Evolutionary conservation across 2,797 vertebrate species (phyloP).

Genomic region (Spatula versicolor): DNA sequence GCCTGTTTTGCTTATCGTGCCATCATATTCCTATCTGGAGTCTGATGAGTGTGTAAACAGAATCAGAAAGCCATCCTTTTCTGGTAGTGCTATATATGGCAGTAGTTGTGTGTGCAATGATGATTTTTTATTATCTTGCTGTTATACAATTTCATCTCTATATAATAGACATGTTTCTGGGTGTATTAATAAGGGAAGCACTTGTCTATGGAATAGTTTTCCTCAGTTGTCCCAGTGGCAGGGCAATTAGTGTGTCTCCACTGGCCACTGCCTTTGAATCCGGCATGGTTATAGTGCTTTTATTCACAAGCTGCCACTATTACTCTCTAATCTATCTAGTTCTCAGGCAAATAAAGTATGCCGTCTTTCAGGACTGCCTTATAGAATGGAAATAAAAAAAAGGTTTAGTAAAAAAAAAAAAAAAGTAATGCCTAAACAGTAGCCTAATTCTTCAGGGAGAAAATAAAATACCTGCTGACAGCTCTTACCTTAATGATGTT

Average conservation of each 20-base stretch:
- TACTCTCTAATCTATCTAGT: slow-evolving; percentile 19
- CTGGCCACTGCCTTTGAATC: background rate
- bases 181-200: background rate
- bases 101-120: background rate
- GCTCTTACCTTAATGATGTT: slow-evolving; percentile 55
- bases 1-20: background rate
- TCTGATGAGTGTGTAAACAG: background rate
- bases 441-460: slow-evolving; percentile 35
- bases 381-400: slow-evolving; percentile 19
- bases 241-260: slow-evolving; percentile 17
- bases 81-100: background rate
- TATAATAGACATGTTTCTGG: background rate
- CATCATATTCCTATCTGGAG: too few relatives aligned
- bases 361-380: slow-evolving; percentile 1
- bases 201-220: background rate
- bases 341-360: slow-evolving; percentile 27
- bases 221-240: background rate
- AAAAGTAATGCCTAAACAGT: slow-evolving; percentile 22
- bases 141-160: background rate
- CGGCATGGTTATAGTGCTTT: background rate
- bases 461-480: slow-evolving; percentile 61
- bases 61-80: background rate
- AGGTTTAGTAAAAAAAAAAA: slow-evolving; percentile 20
- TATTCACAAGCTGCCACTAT: slow-evolving; percentile 11
- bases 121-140: background rate